Percentiles rank a stretch among this genome's conserved stretches.
Evolutionary conservation across 2,888 invertebrate genomes (phyloP).

Genomic region (Lysandra bellargus): DNA sequence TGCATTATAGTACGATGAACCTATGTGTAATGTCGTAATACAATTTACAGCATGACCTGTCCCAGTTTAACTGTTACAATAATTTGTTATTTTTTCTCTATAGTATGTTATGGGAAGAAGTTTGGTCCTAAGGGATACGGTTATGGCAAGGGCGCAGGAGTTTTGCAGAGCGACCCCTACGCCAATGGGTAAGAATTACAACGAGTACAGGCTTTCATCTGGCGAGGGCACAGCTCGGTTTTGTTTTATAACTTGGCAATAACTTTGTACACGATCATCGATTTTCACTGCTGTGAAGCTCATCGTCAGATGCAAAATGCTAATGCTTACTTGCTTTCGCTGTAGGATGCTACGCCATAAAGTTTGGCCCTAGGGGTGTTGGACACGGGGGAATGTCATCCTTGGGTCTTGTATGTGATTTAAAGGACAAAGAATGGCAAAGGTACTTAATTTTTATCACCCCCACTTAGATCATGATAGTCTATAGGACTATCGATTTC

Average conservation of each 20-base stretch:
- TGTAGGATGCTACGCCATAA: constrained; percentile 96
- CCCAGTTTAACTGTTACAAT: constrained; percentile 37
- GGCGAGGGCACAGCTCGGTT: constrained; percentile 64
- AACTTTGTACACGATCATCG: constrained; percentile 17
- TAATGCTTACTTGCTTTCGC: constrained; percentile 74
- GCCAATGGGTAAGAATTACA: constrained; percentile 86
- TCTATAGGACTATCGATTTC: constrained; percentile 53
- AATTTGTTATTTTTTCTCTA: constrained; percentile 62
- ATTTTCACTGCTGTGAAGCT: constrained; percentile 55
- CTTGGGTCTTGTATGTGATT: constrained; percentile 91
- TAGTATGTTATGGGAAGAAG: constrained; percentile 97
- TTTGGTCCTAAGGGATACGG: constrained; percentile 99
- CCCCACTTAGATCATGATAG: constrained; percentile 46
- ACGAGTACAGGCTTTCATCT: constrained; percentile 56
- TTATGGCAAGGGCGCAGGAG: constrained; percentile 97
- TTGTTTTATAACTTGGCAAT: constrained; percentile 38
- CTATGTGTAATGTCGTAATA: constrained; percentile 33
- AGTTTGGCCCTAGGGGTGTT: constrained; percentile 96
- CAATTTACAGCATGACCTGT: constrained; percentile 38
- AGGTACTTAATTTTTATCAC: constrained; percentile 77
- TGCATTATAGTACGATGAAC: constrained; percentile 22
- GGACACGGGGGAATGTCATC: constrained; percentile 94
- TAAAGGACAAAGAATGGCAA: constrained; percentile 88
- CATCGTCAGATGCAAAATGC: constrained; percentile 54
- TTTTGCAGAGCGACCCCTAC: constrained; percentile 93